phyloP scores from a whole-genome alignment of 2,113 vertebrate species.

The Tupaia chinensis region DNA sequence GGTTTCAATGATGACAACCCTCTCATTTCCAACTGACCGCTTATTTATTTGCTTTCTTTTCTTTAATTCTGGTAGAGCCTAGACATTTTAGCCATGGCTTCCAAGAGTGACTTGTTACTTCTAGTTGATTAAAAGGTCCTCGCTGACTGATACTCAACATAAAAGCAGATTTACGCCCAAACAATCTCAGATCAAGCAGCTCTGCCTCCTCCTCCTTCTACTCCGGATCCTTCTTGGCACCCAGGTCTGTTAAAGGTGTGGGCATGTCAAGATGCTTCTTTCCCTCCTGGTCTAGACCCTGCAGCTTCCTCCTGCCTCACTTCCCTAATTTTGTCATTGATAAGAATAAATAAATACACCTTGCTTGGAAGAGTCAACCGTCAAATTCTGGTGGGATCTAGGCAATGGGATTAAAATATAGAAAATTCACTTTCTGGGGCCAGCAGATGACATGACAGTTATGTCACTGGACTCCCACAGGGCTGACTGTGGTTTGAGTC shows the following conservation, averaged over 20 bases:
- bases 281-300: not conserved
- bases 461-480: too few species aligned
- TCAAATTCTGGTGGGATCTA: constrained; percentile 15
- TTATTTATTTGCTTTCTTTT: constrained; percentile 54
- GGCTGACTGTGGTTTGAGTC: too few species aligned
- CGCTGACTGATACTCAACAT: not conserved
- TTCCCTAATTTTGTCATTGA: not conserved
- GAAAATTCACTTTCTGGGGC: not conserved
- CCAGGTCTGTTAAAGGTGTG: not conserved
- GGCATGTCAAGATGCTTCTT: not conserved
- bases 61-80: constrained; percentile 23
- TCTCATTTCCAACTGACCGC: not conserved
- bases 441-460: too few species aligned
- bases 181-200: not conserved
- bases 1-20: not conserved
- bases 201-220: too few species aligned
- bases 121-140: not conserved
- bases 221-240: not conserved
- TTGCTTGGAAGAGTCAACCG: not conserved
- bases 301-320: not conserved
- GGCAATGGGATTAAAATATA: not conserved
- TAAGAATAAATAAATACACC: not conserved
- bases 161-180: not conserved
- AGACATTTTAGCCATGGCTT: not conserved
- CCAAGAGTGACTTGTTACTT: not conserved